Conservation (phyloP, 2,888 invertebrate genomes). For the Gymnocheta viridis region DNA sequence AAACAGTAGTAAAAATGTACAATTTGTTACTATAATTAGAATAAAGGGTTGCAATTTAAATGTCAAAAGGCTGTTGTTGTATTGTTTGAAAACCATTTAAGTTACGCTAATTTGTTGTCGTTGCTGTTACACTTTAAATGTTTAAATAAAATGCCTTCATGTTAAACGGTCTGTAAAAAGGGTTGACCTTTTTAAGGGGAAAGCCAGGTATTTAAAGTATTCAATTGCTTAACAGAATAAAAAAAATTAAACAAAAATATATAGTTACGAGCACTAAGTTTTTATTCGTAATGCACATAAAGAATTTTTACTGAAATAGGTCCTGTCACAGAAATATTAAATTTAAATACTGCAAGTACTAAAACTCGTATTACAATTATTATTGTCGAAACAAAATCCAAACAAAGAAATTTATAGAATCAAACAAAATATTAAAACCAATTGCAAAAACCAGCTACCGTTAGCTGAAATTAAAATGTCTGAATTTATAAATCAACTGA, state of each 20-base stretch:
- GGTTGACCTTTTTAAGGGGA: conserved; percentile 52
- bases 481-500: too few relatives aligned
- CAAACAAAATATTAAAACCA: too few relatives aligned
- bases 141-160: conserved; percentile 27
- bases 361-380: too few relatives aligned
- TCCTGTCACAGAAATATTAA: too few relatives aligned
- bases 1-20: conserved; percentile 53
- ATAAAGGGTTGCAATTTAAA: conserved; percentile 59
- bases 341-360: too few relatives aligned
- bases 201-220: conserved; percentile 24
- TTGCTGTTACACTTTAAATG: conserved; percentile 48
- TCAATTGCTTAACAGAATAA: not conserved
- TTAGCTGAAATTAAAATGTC: too few relatives aligned
- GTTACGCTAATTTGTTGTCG: conserved; percentile 63
- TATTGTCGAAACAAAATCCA: too few relatives aligned
- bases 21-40: conserved; percentile 44
- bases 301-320: too few relatives aligned
- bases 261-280: too few relatives aligned
- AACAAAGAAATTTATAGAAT: too few relatives aligned
- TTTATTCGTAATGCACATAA: too few relatives aligned
- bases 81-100: conserved; percentile 58
- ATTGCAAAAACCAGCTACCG: too few relatives aligned
- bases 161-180: conserved; percentile 66
- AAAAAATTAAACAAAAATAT: not conserved
- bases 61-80: conserved; percentile 45